Conservation (phyloP, 2,888 invertebrate species). For the Stenolophus ochropezus region DNA sequence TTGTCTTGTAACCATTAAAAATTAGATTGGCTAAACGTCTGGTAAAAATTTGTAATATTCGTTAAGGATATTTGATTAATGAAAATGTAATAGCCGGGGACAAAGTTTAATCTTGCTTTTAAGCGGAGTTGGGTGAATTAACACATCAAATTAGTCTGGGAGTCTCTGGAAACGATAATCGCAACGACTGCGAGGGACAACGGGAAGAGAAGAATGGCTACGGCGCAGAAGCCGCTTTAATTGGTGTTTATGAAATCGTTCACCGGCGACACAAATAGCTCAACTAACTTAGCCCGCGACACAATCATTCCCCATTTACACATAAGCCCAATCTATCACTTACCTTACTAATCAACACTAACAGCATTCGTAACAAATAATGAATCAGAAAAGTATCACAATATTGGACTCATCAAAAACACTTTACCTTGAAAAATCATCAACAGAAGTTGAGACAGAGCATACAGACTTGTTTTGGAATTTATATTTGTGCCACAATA, state of each 20-base stretch:
- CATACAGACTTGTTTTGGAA: too few relatives aligned
- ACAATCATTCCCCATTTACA: too few relatives aligned
- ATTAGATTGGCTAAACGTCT: too few relatives aligned
- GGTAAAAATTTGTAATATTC: slow-evolving; percentile 31
- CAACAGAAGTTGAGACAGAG: too few relatives aligned
- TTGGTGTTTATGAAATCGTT: slow-evolving; percentile 50
- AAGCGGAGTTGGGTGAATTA: slow-evolving; percentile 35
- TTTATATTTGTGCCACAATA: too few relatives aligned
- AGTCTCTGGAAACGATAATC: slow-evolving; percentile 34
- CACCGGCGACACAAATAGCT: slow-evolving; percentile 1
- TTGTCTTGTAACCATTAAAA: too few relatives aligned
- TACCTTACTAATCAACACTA: too few relatives aligned
- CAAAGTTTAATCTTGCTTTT: slow-evolving; percentile 39
- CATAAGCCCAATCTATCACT: too few relatives aligned
- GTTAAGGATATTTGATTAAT: slow-evolving; percentile 43
- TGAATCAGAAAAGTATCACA: too few relatives aligned
- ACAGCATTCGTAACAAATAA: too few relatives aligned
- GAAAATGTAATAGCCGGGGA: slow-evolving; percentile 16
- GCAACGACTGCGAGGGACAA: slow-evolving; percentile 1
- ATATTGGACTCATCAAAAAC: too few relatives aligned
- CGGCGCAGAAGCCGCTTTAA: slow-evolving; percentile 40
- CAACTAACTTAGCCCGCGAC: not conserved
- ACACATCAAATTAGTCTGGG: slow-evolving; percentile 43
- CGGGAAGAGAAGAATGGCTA: slow-evolving; percentile 9
- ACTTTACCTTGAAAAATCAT: too few relatives aligned